Evolutionary conservation across 2,888 invertebrate species (phyloP).

Genomic region (Heteromyza rotundicornis): DNA sequence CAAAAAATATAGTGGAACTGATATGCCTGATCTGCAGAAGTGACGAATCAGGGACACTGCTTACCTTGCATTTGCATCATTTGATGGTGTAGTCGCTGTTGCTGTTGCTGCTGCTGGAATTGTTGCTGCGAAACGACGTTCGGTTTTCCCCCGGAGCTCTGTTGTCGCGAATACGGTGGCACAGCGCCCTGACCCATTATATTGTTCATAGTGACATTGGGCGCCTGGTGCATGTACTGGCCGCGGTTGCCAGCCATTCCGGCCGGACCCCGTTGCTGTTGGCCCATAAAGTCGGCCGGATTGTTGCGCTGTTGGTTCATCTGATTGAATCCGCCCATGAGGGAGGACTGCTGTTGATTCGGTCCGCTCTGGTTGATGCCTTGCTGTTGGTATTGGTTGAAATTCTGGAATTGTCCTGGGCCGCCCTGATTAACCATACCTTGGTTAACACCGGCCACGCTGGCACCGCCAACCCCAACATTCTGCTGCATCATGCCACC

Average conservation of each 20-base stretch:
- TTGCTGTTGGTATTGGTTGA: slow-evolving; percentile 65
- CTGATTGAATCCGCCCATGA: slow-evolving; percentile 61
- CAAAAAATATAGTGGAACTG: too few relatives aligned
- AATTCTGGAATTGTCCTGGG: slow-evolving; percentile 68
- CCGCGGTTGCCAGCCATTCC: slow-evolving; percentile 57
- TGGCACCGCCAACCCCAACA: slow-evolving; percentile 28
- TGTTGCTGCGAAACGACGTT: slow-evolving; percentile 56
- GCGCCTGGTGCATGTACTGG: slow-evolving; percentile 68
- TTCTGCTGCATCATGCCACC: slow-evolving; percentile 58
- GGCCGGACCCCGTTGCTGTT: slow-evolving; percentile 43
- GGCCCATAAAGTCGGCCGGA: slow-evolving; percentile 57
- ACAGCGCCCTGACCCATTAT: slow-evolving; percentile 70
- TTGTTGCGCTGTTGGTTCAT: slow-evolving; percentile 58
- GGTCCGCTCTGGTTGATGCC: slow-evolving; percentile 56
- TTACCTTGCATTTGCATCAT: slow-evolving; percentile 69
- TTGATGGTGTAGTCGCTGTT: slow-evolving; percentile 74
- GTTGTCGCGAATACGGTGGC: slow-evolving; percentile 76
- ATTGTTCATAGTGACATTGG: slow-evolving; percentile 83
- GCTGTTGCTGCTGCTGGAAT: slow-evolving; percentile 65
- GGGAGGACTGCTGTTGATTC: slow-evolving; percentile 51
- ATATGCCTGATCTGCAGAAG: too few relatives aligned
- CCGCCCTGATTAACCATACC: slow-evolving; percentile 60
- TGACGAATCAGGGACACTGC: too few relatives aligned
- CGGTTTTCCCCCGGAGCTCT: slow-evolving; percentile 55
- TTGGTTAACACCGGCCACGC: slow-evolving; percentile 27